Evolutionary conservation across 2,888 invertebrate genomes (phyloP).

Genomic region (Harpalus rubripes): DNA sequence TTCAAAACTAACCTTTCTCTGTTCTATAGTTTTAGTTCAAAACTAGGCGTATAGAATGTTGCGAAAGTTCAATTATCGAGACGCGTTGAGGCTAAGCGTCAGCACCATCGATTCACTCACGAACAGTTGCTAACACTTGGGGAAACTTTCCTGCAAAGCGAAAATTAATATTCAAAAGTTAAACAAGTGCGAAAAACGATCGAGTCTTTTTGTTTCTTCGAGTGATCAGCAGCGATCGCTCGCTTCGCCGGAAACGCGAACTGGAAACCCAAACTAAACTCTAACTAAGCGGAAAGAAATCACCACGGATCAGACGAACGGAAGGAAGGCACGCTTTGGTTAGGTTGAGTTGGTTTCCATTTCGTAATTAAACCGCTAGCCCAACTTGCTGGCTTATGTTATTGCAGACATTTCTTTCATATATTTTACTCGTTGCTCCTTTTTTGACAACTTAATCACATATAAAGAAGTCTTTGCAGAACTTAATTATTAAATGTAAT

Average conservation of each 20-base stretch:
- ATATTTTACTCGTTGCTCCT: background rate
- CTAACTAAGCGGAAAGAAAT: conserved; percentile 37
- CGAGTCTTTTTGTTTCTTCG: conserved; percentile 39
- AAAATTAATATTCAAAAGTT: conserved; percentile 66
- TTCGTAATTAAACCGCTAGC: conserved; percentile 14
- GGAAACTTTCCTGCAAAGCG: conserved; percentile 54
- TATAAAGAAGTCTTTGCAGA: background rate
- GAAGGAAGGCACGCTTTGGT: conserved; percentile 35
- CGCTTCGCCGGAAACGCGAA: conserved; percentile 30
- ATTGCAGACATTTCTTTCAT: background rate
- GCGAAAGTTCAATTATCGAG: conserved; percentile 50
- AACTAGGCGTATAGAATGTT: background rate
- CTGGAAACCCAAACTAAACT: conserved; percentile 20
- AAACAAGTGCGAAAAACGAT: conserved; percentile 62
- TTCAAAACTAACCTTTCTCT: background rate
- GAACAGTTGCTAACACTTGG: conserved; percentile 55
- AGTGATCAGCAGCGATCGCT: conserved; percentile 35
- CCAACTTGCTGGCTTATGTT: background rate
- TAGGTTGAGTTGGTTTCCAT: background rate
- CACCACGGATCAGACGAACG: background rate
- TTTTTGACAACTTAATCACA: background rate
- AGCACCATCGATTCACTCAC: conserved; percentile 37
- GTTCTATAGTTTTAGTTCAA: background rate
- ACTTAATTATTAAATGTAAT: conserved; percentile 4
- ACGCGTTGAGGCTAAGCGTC: conserved; percentile 21